These are phyloP conservation scores for Forpus xanthops DNA, from an alignment of 2,797 vertebrate species.

Conservation along the genomic window DNA sequence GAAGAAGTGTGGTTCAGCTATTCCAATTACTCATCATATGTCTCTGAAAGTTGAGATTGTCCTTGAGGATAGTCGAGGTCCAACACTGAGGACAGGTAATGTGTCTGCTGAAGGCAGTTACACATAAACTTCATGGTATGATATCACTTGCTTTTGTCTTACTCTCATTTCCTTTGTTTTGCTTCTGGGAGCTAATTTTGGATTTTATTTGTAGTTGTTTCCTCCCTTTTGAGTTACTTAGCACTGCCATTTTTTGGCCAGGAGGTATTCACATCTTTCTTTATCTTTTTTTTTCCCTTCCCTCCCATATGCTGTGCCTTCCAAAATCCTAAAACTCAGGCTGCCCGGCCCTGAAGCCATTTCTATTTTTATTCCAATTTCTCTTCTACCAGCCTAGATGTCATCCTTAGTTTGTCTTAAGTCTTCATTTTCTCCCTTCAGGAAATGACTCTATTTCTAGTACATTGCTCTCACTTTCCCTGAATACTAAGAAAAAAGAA, in stretches of 20 bases:
- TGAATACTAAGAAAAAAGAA: background rate
- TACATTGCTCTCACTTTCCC: background rate
- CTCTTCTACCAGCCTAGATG: background rate
- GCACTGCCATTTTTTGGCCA: background rate
- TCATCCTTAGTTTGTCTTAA: constrained; percentile 1
- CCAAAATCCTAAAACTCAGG: background rate
- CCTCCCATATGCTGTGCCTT: background rate
- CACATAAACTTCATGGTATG: background rate
- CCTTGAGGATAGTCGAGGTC: background rate
- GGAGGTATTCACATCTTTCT: background rate
- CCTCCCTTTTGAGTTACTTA: background rate
- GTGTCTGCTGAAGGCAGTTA: background rate
- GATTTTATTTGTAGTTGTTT: background rate
- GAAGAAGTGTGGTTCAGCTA: background rate
- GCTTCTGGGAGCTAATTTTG: background rate
- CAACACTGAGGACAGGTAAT: background rate
- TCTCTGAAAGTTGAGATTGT: background rate
- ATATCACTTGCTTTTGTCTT: background rate
- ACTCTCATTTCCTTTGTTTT: background rate
- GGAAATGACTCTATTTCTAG: constrained; percentile 3
- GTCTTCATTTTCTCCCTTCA: constrained; percentile 12
- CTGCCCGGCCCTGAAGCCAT: background rate
- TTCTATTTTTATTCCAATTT: constrained; percentile 45
- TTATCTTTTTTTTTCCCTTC: background rate
- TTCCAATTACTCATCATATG: background rate